These are phyloP conservation scores for Diadromus collaris DNA, from an alignment of 2,888 invertebrate genomes.

Conservation along the genomic window DNA sequence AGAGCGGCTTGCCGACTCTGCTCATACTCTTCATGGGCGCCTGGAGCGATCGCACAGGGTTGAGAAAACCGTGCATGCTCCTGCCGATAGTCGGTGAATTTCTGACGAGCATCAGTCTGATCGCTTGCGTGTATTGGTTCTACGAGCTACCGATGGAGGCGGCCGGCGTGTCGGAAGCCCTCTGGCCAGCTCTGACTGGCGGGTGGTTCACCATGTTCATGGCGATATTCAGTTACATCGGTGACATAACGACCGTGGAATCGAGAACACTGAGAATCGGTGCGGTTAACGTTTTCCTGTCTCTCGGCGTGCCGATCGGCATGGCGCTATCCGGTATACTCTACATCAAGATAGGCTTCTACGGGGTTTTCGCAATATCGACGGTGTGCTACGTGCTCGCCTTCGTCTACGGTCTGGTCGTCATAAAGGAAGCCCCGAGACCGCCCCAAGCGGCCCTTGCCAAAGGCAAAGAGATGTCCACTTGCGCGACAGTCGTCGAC, in stretches of 20 bases:
- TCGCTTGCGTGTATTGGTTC: conserved; percentile 90
- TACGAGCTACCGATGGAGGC: conserved; percentile 90
- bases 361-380: conserved; percentile 91
- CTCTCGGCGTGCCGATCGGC: conserved; percentile 94
- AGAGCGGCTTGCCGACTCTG: conserved; percentile 90
- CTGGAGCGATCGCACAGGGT: conserved; percentile 82
- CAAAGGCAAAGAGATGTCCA: conserved; percentile 78
- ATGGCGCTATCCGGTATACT: conserved; percentile 93
- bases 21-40: conserved; percentile 92
- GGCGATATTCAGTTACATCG: conserved; percentile 95
- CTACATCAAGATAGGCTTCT: conserved; percentile 88
- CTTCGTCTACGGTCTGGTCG: conserved; percentile 87
- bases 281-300: conserved; percentile 93
- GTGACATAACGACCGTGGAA: conserved; percentile 91
- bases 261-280: conserved; percentile 93
- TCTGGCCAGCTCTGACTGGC: conserved; percentile 91
- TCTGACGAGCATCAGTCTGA: conserved; percentile 88
- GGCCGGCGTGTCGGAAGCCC: conserved; percentile 89
- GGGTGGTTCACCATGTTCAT: conserved; percentile 96
- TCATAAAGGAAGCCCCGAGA: conserved; percentile 85
- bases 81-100: conserved; percentile 91
- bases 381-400: conserved; percentile 88
- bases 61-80: conserved; percentile 91
- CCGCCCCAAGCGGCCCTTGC: conserved; percentile 72
- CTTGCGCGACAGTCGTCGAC: conserved; percentile 83